These are phyloP conservation scores for Lagopus muta DNA, from an alignment of 2,113 vertebrate genomes.

Conservation along the genomic window DNA sequence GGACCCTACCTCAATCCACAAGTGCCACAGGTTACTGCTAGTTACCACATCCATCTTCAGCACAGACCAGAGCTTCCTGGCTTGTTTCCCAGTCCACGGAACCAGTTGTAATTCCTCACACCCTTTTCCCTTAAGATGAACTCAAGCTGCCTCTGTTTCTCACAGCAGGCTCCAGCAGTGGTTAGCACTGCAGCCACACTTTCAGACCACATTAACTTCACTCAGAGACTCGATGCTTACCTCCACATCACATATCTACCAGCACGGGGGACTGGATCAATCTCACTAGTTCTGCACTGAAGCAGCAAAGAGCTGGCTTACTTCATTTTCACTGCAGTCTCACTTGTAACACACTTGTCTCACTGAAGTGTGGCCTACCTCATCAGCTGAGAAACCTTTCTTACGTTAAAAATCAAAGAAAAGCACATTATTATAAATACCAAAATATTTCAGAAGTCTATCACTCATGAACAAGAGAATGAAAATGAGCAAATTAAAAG, in stretches of 20 bases:
- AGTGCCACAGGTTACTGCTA: neutral
- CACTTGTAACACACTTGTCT: neutral
- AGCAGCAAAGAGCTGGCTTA: neutral
- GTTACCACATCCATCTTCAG: neutral
- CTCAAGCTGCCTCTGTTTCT: neutral
- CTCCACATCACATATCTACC: rapidly evolving
- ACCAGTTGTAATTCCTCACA: neutral
- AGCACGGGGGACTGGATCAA: rapidly evolving
- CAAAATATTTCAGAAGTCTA: neutral
- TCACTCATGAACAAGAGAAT: neutral
- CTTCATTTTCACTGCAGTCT: neutral
- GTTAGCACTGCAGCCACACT: neutral
- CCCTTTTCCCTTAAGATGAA: neutral
- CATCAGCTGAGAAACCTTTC: neutral
- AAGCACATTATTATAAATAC: neutral
- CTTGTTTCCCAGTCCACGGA: neutral
- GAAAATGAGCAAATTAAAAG: neutral
- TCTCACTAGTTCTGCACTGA: neutral
- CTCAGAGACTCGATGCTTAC: neutral
- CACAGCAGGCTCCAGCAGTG: neutral
- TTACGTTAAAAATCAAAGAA: neutral
- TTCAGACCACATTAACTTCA: neutral
- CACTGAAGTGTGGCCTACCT: neutral
- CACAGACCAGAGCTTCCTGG: neutral
- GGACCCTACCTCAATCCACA: neutral